A percentile compares a stretch with the other conserved stretches of the same genome.
These are phyloP conservation scores for Chromoteleia sp. DNA, from an alignment of 2,888 invertebrate genomes.

Conservation along the genomic window DNA sequence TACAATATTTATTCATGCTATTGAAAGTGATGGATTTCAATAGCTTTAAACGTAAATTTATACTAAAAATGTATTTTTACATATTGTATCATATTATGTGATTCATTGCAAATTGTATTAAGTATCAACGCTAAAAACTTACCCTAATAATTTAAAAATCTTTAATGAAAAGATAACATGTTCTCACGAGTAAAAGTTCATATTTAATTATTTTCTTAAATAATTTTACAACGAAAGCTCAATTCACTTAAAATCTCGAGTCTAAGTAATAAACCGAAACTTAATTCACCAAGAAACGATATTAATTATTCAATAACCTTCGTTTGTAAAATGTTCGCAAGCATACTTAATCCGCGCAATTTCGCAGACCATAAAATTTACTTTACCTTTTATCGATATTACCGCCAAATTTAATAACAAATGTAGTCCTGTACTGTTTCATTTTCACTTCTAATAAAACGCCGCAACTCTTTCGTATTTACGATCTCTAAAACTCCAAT, in stretches of 20 bases:
- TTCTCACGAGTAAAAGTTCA: neutral
- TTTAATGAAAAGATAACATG: neutral
- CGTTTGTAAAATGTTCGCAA: slow-evolving; percentile 3
- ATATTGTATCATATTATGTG: no score
- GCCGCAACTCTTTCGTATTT: slow-evolving; percentile 30
- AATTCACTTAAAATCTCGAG: slow-evolving; percentile 2
- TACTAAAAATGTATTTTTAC: no score
- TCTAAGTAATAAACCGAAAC: neutral
- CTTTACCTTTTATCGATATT: slow-evolving; percentile 14
- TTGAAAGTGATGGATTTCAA: no score
- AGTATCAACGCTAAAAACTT: no score
- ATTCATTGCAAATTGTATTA: no score
- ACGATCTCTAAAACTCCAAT: slow-evolving; percentile 49
- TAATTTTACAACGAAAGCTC: neutral
- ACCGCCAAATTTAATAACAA: slow-evolving; percentile 15
- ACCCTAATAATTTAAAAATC: no score
- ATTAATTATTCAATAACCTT: slow-evolving; percentile 20
- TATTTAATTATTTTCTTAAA: neutral
- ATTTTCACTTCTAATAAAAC: slow-evolving; percentile 39
- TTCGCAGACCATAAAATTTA: slow-evolving; percentile 12
- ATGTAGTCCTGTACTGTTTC: slow-evolving; percentile 24
- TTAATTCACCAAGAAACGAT: slow-evolving; percentile 8
- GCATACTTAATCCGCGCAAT: neutral
- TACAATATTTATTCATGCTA: no score
- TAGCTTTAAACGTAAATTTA: no score